Conservation (phyloP, 2,888 invertebrate genomes). For the Pterostichus madidus region DNA sequence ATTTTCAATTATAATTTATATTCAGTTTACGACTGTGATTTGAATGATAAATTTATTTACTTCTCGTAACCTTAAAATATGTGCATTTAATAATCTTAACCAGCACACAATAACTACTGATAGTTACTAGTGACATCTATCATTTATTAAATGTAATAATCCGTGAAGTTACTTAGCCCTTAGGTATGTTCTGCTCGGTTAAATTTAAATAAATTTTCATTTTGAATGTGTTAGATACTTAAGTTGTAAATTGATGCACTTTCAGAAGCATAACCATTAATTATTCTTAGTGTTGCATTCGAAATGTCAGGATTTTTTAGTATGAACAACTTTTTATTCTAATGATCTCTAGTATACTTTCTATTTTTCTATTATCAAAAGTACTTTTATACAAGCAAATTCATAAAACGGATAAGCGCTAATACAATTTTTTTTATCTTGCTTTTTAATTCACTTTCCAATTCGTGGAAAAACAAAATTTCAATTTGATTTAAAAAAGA, state of each 20-base stretch:
- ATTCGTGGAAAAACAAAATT: too few relatives aligned
- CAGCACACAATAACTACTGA: background rate
- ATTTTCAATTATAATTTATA: constrained; percentile 49
- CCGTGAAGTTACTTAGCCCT: constrained; percentile 28
- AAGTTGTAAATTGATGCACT: background rate
- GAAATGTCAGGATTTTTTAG: too few relatives aligned
- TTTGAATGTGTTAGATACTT: background rate
- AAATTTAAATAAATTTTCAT: constrained; percentile 31
- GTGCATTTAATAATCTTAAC: constrained; percentile 35
- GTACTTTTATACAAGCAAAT: too few relatives aligned
- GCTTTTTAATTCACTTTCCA: too few relatives aligned
- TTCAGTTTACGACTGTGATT: constrained; percentile 47
- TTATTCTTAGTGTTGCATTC: background rate
- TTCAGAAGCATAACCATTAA: background rate
- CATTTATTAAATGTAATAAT: constrained; percentile 38
- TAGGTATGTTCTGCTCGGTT: constrained; percentile 18
- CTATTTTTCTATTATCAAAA: too few relatives aligned
- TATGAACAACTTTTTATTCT: too few relatives aligned
- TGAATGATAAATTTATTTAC: constrained; percentile 42
- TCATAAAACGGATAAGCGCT: too few relatives aligned
- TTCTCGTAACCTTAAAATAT: constrained; percentile 33
- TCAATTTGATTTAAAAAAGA: too few relatives aligned
- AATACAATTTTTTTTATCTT: too few relatives aligned
- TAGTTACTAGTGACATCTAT: constrained; percentile 26
- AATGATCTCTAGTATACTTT: too few relatives aligned